phyloP scores from a whole-genome alignment of 1,140 invertebrate genomes.

The Leguminivora glycinivorella region DNA sequence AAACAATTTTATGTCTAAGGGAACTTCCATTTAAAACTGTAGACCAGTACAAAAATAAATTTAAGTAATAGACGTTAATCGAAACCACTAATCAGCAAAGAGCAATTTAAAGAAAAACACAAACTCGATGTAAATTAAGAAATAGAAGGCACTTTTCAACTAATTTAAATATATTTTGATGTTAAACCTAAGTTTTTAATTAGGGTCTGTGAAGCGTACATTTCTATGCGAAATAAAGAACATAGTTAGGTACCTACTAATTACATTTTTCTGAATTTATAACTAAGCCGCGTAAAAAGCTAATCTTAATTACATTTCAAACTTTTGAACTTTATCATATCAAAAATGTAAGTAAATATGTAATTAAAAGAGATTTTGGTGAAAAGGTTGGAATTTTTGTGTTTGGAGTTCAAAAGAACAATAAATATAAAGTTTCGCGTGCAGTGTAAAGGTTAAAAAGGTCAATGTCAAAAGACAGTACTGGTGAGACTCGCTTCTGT shows the following conservation, averaged over 20 bases:
- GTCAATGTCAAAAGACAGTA: no score
- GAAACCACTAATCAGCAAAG: not conserved
- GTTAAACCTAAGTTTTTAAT: slow-evolving; percentile 2
- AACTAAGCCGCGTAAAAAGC: not conserved
- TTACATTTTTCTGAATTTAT: slow-evolving; percentile 6
- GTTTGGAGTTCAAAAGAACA: not conserved
- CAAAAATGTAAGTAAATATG: not conserved
- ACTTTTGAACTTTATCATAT: not conserved
- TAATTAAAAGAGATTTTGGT: not conserved
- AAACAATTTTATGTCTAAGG: no score
- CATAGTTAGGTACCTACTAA: not conserved
- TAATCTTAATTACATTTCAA: not conserved
- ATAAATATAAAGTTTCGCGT: not conserved
- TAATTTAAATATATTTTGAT: slow-evolving; percentile 20
- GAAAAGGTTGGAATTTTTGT: not conserved
- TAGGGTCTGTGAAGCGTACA: not conserved
- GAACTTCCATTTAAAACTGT: not conserved
- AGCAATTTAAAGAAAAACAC: not conserved
- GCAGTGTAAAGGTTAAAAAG: not conserved
- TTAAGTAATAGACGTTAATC: not conserved
- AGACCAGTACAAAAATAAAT: not conserved
- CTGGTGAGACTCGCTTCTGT: not conserved
- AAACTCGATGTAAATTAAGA: not conserved
- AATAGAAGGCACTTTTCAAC: not conserved
- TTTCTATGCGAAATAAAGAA: not conserved